phyloP scores from a whole-genome alignment of 2,797 vertebrate species.

The Pogoniulus pusillus region DNA sequence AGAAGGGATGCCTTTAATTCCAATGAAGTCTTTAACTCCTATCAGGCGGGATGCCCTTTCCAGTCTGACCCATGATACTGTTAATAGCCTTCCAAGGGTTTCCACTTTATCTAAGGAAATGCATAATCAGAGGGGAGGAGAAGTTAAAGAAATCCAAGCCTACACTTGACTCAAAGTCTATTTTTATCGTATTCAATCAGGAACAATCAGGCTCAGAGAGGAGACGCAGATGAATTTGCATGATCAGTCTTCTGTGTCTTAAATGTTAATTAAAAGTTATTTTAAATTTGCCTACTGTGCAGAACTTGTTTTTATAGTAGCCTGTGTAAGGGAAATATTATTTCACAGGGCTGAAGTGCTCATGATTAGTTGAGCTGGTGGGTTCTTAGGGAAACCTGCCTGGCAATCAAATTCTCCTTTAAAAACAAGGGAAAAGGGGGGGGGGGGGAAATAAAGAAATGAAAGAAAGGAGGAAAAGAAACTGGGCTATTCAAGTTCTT shows the following conservation, averaged over 20 bases:
- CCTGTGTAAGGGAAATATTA: conserved; percentile 55
- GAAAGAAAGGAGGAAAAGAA: background rate
- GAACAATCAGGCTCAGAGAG: conserved; percentile 72
- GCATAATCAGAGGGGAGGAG: conserved; percentile 65
- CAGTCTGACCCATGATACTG: background rate
- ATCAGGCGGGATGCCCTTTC: background rate
- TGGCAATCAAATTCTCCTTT: conserved; percentile 48
- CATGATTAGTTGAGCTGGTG: conserved; percentile 46
- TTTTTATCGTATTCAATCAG: conserved; percentile 74
- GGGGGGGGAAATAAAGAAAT: no score
- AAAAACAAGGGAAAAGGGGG: background rate
- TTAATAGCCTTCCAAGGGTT: conserved; percentile 31
- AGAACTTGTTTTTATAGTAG: conserved; percentile 68
- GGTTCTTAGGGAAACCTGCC: conserved; percentile 43
- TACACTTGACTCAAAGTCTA: conserved; percentile 51
- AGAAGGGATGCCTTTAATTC: background rate
- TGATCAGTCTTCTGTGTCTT: conserved; percentile 71
- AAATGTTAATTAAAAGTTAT: conserved; percentile 75
- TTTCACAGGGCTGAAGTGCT: conserved; percentile 50
- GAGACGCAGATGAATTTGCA: conserved; percentile 66
- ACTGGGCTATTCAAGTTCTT: conserved; percentile 50
- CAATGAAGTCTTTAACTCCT: background rate
- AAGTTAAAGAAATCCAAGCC: conserved; percentile 51
- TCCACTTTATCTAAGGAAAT: conserved; percentile 53
- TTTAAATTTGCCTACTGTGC: conserved; percentile 64